These are phyloP conservation scores for Platycheirus albimanus DNA, from an alignment of 2,888 invertebrate species.

Conservation along the genomic window DNA sequence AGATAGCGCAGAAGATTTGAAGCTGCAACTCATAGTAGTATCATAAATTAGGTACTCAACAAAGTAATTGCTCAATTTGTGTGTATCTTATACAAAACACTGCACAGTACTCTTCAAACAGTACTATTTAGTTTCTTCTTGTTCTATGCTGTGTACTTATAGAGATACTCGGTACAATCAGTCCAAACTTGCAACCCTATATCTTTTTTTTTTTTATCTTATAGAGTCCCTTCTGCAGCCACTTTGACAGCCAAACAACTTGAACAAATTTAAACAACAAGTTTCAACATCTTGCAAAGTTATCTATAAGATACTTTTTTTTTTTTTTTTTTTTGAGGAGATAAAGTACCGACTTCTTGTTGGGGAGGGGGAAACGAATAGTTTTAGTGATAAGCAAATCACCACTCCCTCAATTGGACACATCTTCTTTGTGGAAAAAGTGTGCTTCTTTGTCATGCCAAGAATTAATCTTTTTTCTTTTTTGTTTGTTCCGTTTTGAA, in stretches of 20 bases:
- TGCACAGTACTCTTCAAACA: conserved; percentile 47
- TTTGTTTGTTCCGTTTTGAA: conserved; percentile 1
- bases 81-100: conserved; percentile 45
- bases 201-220: conserved; percentile 8
- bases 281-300: conserved; percentile 18
- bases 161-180: conserved; percentile 12
- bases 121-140: conserved; percentile 3
- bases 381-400: conserved; percentile 30
- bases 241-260: conserved; percentile 51
- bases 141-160: conserved; percentile 6
- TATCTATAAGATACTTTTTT: conserved; percentile 21
- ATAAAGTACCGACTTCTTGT: conserved; percentile 33
- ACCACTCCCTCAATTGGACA: conserved; percentile 6
- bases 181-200: conserved; percentile 22
- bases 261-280: conserved; percentile 44
- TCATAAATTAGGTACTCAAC: conserved; percentile 70
- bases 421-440: neutral
- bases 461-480: neutral
- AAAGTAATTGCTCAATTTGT: conserved; percentile 63
- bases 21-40: conserved; percentile 29
- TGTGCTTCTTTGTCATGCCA: conserved; percentile 2
- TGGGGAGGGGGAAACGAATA: no score
- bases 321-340: no score
- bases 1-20: conserved; percentile 53
- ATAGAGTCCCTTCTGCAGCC: conserved; percentile 23